Evolutionary conservation across 2,888 invertebrate species (phyloP), one percentile per base, ranked within the genome.

Genomic region (Mimumesa dahlbomi): DNA sequence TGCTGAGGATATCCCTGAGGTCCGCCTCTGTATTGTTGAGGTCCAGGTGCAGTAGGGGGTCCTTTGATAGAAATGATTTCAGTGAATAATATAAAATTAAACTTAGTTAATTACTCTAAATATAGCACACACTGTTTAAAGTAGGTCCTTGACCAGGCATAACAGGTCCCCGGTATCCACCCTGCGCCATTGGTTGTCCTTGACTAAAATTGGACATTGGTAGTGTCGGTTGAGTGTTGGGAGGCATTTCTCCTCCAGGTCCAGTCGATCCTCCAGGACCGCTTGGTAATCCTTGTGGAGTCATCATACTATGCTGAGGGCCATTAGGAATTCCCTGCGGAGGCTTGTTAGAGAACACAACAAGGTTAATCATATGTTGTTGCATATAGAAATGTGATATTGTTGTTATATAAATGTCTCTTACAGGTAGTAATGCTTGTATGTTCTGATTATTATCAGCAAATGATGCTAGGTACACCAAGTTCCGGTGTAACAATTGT

Each of bases 371-470:
- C 3, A 48, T 18, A 22, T 22, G 16, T n/a, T 14, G n/a, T 16
- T 36, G 34, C 9, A 9, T 9, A 19, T 2, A 31, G 3, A 2
- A 25, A 45, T 4, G 6, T 19, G n/a, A 42, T 13, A 0, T 64
- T 61, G 4, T 34, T 34, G 11, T 11, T 11, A 11, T 34, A 7
- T 34, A 34, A 2, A 34, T 7, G 7, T 11, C 40, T 13, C 83
- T 93, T 92, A 97, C 97, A 85, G 98, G 98, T 85, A 98, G 91
- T 82, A 97, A 92, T 62, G 94, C 93, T 87, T 96, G 95, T 75
- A 98, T 95, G 90, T 97, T 98, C 91, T 97, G 97, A 87, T 95
- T 96, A 14, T 97, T 95, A 91, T 99, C 99, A n/a, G 98, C 98
- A 67, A 99, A 93, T 21, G 97, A 97, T 6, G 98, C 98, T 81